Percentiles rank a stretch among this genome's conserved stretches.
Conservation (phyloP, 23 tunicate species). For the Trididemnum nubilum region DNA sequence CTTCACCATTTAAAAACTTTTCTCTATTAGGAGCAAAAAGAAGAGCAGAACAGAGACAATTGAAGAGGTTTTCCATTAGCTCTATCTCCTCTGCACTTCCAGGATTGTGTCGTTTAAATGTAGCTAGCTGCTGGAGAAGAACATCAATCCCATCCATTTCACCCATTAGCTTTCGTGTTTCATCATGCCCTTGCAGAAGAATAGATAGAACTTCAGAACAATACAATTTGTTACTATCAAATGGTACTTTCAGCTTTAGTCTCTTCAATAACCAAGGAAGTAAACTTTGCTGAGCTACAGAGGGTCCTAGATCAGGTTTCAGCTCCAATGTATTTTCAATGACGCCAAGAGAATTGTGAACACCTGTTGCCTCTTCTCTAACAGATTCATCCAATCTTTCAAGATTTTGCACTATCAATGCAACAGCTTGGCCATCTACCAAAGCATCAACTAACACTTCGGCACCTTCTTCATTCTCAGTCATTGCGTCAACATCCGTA, state of each 20-base stretch:
- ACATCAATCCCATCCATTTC: constrained; percentile 91
- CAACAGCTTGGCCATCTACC: constrained; percentile 68
- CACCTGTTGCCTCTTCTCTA: constrained; percentile 89
- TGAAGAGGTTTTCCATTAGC: constrained; percentile 93
- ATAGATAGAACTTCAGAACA: constrained; percentile 87
- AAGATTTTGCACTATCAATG: constrained; percentile 79
- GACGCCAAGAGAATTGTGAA: constrained; percentile 73
- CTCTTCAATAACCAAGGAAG: constrained; percentile 84
- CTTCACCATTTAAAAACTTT: constrained; percentile 93
- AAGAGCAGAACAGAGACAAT: constrained; percentile 77
- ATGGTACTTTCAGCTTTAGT: constrained; percentile 67
- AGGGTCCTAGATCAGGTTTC: constrained; percentile 62
- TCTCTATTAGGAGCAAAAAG: constrained; percentile 58
- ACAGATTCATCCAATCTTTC: constrained; percentile 92
- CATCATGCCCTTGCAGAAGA: constrained; percentile 77
- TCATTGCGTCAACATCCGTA: constrained; percentile 69
- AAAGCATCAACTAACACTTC: constrained; percentile 79
- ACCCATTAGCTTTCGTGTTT: constrained; percentile 63
- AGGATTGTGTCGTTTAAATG: constrained; percentile 89
- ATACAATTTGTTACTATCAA: constrained; percentile 82
- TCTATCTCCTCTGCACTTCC: constrained; percentile 82
- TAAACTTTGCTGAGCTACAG: constrained; percentile 62
- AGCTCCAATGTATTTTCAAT: constrained; percentile 85
- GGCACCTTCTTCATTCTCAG: constrained; percentile 86
- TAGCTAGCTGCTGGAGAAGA: constrained; percentile 82